Evolutionary conservation across 2,113 vertebrate genomes (phyloP), one percentile per base, ranked within the genome.

Genomic region (Anarhynchus alexandrinus): DNA sequence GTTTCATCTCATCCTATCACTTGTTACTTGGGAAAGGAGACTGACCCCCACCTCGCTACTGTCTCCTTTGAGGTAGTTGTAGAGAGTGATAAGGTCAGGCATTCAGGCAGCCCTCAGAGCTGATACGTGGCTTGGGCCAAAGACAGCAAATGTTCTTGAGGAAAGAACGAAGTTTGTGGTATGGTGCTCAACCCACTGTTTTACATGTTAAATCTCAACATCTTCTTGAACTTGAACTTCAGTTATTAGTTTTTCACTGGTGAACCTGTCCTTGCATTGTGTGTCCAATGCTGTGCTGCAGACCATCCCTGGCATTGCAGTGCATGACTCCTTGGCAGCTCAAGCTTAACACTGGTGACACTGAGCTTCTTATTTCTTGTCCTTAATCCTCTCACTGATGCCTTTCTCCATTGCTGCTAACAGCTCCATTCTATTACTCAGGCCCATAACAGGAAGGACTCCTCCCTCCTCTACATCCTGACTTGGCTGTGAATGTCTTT

Each of bases 281-380:
- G 32, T 62, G 62, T 14, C 30, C 62, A 49, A 34, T 40, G 45
- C 66, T 61, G 58, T 49, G 51, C 43, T 49, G 51, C 65, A 67
- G 57, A 59, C 40, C 0, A 0, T 14, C 30, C 22, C 58, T 69
- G 58, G 55, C 45, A 34, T 1, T 11, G 52, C 64, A 57, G 40
- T 10, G 12, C 12, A 9, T 11, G 34, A 45, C 11, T 83, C 10
- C 30, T 34, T 3, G 8, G 51, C 38, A 88, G 74, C 40, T 71
- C 78, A 42, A 29, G 30, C 47, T 62, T 66, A 36, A 49, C 19
- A 20, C 16, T 5, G 21, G 34, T 54, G 69, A 86, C 61, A 81
- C 42, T 4, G 3, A 86, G 27, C 69, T 91, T 40, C 71, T 77
- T 67, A 62, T 64, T 88, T 71, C 83, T 64, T 54, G 38, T 38